Evolutionary conservation across 2,888 invertebrate genomes (phyloP).

Genomic region (Phasia obesa): DNA sequence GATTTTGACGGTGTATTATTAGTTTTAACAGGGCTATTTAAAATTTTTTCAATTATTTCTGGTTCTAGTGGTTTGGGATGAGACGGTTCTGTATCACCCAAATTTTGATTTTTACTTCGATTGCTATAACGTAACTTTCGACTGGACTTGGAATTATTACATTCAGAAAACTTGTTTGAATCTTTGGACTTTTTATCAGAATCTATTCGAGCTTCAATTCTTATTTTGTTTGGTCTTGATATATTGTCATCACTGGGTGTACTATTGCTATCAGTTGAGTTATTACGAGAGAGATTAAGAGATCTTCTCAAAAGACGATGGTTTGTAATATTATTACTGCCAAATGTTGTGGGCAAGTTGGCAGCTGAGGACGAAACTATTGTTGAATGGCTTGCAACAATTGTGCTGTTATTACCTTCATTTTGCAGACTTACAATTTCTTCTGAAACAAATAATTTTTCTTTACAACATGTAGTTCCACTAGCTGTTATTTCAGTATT

Average conservation of each 20-base stretch:
- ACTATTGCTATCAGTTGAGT: conserved; percentile 44
- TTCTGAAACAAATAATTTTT: conserved; percentile 3
- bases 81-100: neutral
- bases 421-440: conserved; percentile 17
- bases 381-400: neutral
- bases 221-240: conserved; percentile 74
- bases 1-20: conserved; percentile 28
- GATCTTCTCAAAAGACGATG: conserved; percentile 76
- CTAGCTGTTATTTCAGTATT: neutral
- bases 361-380: conserved; percentile 56
- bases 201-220: conserved; percentile 75
- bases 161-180: conserved; percentile 3
- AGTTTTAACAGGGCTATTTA: conserved; percentile 45
- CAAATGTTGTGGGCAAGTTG: conserved; percentile 75
- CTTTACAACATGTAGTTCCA: neutral
- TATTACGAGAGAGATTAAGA: conserved; percentile 72
- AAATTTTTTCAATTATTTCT: conserved; percentile 62
- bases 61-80: conserved; percentile 24
- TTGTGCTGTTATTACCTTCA: conserved; percentile 12
- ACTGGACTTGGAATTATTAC: conserved; percentile 39
- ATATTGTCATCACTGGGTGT: conserved; percentile 58
- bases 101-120: conserved; percentile 11
- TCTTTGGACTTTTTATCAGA: conserved; percentile 72
- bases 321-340: conserved; percentile 74
- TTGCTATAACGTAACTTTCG: conserved; percentile 63